Percentiles rank a stretch among this genome's conserved stretches.
Conservation (phyloP, 2,797 vertebrate species). For the Botia almorhae region DNA sequence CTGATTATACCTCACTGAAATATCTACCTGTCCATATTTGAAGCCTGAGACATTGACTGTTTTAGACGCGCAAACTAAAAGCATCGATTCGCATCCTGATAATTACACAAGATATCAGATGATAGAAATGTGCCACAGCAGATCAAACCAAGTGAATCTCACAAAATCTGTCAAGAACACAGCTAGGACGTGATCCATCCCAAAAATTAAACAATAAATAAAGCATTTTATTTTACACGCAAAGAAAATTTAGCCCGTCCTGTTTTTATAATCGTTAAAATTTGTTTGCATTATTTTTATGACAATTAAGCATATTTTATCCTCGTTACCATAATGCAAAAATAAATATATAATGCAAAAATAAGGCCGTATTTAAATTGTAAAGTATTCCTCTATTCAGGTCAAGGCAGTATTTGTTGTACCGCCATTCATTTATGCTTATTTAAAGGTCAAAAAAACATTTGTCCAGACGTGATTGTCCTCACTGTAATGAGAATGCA, state of each 20-base stretch:
- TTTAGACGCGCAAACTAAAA: constrained; percentile 37
- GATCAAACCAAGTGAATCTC: neutral
- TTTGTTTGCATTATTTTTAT: neutral
- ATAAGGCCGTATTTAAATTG: neutral
- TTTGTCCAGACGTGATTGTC: too few relatives aligned
- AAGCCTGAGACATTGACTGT: constrained; percentile 33
- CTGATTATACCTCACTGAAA: constrained; percentile 1
- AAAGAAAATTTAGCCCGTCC: neutral
- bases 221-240: neutral
- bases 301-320: neutral
- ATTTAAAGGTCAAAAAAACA: too few relatives aligned
- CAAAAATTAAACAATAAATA: neutral
- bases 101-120: constrained; percentile 32
- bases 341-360: neutral
- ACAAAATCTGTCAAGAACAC: neutral
- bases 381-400: too few relatives aligned
- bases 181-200: neutral
- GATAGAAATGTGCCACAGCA: constrained; percentile 35
- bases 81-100: constrained; percentile 41
- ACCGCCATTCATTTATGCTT: too few relatives aligned
- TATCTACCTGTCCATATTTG: constrained; percentile 41
- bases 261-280: neutral
- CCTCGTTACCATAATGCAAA: neutral
- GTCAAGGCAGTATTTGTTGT: too few relatives aligned
- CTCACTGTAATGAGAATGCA: neutral